These are phyloP conservation scores for Etheostoma cragini DNA, from an alignment of 2,113 vertebrate species.

Conservation along the genomic window DNA sequence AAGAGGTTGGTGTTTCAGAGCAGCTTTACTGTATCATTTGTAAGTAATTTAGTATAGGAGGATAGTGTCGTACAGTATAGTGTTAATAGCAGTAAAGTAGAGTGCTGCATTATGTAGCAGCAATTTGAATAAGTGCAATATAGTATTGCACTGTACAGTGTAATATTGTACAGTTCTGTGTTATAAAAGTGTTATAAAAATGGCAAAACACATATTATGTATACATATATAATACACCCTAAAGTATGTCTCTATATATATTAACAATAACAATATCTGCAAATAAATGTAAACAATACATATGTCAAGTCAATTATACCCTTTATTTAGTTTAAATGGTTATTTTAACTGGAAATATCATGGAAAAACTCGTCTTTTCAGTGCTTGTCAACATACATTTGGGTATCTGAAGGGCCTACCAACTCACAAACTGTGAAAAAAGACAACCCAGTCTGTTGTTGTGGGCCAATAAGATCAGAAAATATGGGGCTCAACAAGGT, in stretches of 20 bases:
- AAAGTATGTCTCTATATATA: neutral
- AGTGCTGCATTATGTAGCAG: neutral
- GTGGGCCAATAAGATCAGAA: too few relatives aligned
- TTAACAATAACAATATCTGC: neutral
- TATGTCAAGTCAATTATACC: neutral
- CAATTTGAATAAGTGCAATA: neutral
- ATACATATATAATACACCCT: too few relatives aligned
- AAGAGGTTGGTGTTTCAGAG: slow-evolving; percentile 63
- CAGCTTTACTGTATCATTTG: neutral
- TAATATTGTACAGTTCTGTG: neutral
- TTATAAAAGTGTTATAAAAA: neutral
- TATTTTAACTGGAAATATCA: neutral
- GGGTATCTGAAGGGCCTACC: too few relatives aligned
- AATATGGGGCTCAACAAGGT: too few relatives aligned
- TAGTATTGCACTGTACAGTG: neutral
- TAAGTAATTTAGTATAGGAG: neutral
- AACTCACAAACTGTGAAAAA: too few relatives aligned
- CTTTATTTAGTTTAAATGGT: neutral
- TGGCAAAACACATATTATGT: neutral
- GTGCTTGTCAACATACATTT: too few relatives aligned
- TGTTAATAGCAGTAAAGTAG: accelerated
- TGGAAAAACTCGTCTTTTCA: too few relatives aligned
- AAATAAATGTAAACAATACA: neutral
- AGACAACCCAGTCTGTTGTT: too few relatives aligned
- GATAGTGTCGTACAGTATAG: neutral